These are phyloP conservation scores for Dasyprocta punctata DNA, from an alignment of 2,113 vertebrate genomes.

Conservation along the genomic window DNA sequence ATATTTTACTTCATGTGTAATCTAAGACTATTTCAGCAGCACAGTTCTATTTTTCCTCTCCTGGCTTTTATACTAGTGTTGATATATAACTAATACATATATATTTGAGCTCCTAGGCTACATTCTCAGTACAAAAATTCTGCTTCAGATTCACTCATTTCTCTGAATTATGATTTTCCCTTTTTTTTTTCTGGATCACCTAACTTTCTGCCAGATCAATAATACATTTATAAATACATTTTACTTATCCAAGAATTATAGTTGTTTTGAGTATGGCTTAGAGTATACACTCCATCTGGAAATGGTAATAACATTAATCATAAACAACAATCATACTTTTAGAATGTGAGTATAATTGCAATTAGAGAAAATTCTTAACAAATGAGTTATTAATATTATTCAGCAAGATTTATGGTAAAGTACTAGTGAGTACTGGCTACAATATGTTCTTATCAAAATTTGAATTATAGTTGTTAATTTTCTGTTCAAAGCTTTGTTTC, in stretches of 20 bases:
- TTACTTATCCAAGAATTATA: not conserved
- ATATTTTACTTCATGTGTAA: not conserved
- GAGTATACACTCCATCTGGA: not conserved
- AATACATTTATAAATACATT: conserved; percentile 1
- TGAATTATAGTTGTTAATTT: not conserved
- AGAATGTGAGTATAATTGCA: not conserved
- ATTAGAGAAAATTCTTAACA: not conserved
- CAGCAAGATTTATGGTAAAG: not conserved
- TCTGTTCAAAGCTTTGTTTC: not conserved
- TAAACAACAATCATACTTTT: not conserved
- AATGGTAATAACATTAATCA: not conserved
- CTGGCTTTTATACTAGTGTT: not conserved
- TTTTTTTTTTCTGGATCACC: not conserved
- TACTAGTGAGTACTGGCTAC: not conserved
- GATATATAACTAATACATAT: not conserved
- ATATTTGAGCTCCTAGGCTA: not conserved
- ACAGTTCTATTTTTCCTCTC: not conserved
- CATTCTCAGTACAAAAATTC: not conserved
- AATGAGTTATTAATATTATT: conserved; percentile 2
- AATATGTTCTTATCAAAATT: not conserved
- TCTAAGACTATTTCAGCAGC: not conserved
- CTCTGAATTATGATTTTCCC: not conserved
- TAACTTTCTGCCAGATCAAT: not conserved
- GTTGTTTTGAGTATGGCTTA: not conserved
- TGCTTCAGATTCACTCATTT: not conserved